These are phyloP conservation scores for Apodemia hepburni DNA, from an alignment of 2,888 invertebrate species.

Conservation along the genomic window DNA sequence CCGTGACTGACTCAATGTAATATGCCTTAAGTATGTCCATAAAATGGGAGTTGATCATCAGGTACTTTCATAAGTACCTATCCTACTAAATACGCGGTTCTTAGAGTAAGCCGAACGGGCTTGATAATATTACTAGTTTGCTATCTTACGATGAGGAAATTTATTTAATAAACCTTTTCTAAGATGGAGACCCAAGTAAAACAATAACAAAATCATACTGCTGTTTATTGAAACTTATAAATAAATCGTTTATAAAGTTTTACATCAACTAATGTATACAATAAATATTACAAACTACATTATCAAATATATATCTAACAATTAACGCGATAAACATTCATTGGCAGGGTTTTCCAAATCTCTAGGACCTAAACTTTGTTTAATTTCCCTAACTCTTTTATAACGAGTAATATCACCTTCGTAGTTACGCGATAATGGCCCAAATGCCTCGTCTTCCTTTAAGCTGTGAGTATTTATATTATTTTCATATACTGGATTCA, in stretches of 20 bases:
- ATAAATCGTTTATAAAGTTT: slow-evolving; percentile 17
- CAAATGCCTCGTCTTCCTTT: slow-evolving; percentile 58
- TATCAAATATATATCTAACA: slow-evolving; percentile 35
- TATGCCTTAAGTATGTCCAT: no score
- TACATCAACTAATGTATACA: slow-evolving; percentile 3
- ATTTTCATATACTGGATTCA: slow-evolving; percentile 39
- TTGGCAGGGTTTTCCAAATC: neutral
- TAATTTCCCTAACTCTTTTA: slow-evolving; percentile 62
- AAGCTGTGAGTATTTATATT: slow-evolving; percentile 45
- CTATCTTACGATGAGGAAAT: no score
- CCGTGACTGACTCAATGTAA: no score
- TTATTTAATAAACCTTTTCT: neutral
- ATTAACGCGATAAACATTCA: slow-evolving; percentile 6
- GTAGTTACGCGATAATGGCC: slow-evolving; percentile 48
- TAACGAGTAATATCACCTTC: slow-evolving; percentile 56
- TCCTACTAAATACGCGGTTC: no score
- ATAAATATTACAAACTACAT: slow-evolving; percentile 32
- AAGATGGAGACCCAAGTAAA: neutral
- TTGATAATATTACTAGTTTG: no score
- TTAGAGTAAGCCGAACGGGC: no score
- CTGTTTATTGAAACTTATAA: slow-evolving; percentile 19
- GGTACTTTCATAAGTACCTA: no score
- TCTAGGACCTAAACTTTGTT: slow-evolving; percentile 32
- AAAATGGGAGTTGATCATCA: no score
- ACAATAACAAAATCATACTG: slow-evolving; percentile 1